Evolutionary conservation across 1,140 invertebrate genomes (phyloP), one percentile per base, ranked within the genome.

Genomic region (Patella vulgata): DNA sequence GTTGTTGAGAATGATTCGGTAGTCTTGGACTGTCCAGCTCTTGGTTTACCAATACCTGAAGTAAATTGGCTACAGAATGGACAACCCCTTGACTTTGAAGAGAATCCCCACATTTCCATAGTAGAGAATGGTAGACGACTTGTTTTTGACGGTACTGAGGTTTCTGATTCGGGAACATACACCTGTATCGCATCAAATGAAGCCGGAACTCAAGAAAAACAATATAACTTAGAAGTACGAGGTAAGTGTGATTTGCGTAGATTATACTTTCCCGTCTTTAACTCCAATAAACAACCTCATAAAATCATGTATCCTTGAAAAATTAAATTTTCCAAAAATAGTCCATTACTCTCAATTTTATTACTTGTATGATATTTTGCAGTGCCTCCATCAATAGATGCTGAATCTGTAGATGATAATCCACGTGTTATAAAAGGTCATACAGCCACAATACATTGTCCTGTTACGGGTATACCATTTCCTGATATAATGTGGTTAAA

Each of bases 11-110:
- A 74, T 27, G 61, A 74, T 36, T 66, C 66, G 12, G 61, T 71
- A 3, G 71, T 64, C 5, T 54, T 85, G 9, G 63, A 77, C 19
- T 87, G 86, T 70, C 80, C 77, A 3, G 85, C 66, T 14, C 42
- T 74, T 28, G 86, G 85, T 21, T 78, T 74, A 6, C 86, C 86
- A 8, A 55, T 68, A 55, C 86, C 86, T n/a, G 71, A 73, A 47
- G 47, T 59, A 52, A 75, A 75, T 11, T 87, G 86, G 86, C 68
- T 73, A 39, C 68, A 70, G 30, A 67, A 70, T 33, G 68, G 70
- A 25, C 63, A 71, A 36, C 66, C 70, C 1, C 51, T 79, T 0
- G 55, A 74, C 47, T 58, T 57, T 19, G 68, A 63, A 17, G 25
- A 42, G 11, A 30, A 54, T 43, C 43, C 52, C 12, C 63, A 58